Base-by-base conservation (phyloP, 2,888 invertebrate genomes). In the Hedya salicella region DNA sequence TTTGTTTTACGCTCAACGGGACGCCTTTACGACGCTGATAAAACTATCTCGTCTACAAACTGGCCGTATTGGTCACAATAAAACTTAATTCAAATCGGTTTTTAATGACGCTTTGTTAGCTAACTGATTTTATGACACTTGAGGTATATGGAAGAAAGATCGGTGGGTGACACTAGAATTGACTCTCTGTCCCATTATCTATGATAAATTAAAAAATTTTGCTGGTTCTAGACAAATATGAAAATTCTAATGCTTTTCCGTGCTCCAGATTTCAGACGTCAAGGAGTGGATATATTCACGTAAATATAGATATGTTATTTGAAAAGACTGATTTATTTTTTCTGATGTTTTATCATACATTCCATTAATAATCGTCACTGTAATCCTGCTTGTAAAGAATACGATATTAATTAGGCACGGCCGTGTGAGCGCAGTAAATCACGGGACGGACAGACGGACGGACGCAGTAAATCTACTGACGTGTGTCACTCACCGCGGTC, bases 401-500 rank as follows among this genome's bases (percentile, higher is more conserved):
- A 70, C 60, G 70, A 73, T 78, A 77, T 78, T 79, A 80, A 80
- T 82, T 78, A 78, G 75, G 68, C 64, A 67, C 63, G 74, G 74
- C 75, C 75, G 77, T 78, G 79, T 80, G 76, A 74, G 76, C 77
- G 73, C 68, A 76, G 78, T 89, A 88, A 89, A 89, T 90, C 89
- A 88, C 70, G 21, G 66, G 70, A 74, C 71, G 42, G 75, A 75
- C 75, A 52, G 71, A n/a, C n/a, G n/a, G 74, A 78, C 78, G 73
- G 79, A 78, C 82, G 79, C 78, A 74, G 78, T 89, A 88, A 88
- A 89, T 88, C 87, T 81, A 78, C 68, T 36, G 75, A 78, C 79
- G 81, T 80, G 80, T 76, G 83, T 86, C 86, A 85, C 81, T 83
- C 86, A 78, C 74, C 71, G 79, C 72, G 60, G 64, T 75, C 68